A percentile compares a stretch with the other conserved stretches of the same genome.
Conservation (phyloP, 1,140 invertebrate species). For the Metaphire vulgaris region DNA sequence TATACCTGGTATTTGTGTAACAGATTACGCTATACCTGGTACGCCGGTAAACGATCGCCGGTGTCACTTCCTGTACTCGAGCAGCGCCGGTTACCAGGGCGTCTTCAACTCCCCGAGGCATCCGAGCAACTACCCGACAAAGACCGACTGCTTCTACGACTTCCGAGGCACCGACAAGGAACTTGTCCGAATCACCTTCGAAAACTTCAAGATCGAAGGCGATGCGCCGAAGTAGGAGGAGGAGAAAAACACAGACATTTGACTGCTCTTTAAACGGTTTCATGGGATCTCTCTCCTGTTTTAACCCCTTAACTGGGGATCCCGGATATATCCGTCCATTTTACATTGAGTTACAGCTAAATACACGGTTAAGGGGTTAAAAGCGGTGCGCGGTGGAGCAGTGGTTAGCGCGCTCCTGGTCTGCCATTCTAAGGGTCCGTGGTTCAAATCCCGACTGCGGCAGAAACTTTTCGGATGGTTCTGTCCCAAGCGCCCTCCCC, state of each 20-base stretch:
- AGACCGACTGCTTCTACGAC: constrained; percentile 83
- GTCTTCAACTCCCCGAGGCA: constrained; percentile 92
- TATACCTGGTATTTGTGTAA: no score
- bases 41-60: constrained; percentile 75
- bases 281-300: not conserved
- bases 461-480: no score
- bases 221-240: not conserved
- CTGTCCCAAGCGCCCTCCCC: no score
- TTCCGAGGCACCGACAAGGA: constrained; percentile 60
- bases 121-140: constrained; percentile 88
- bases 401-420: not conserved
- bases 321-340: no score
- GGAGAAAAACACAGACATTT: not conserved
- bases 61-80: constrained; percentile 84
- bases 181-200: constrained; percentile 84
- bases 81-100: constrained; percentile 64
- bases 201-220: constrained; percentile 72
- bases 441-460: no score
- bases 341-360: no score
- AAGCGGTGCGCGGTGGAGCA: no score
- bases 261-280: not conserved
- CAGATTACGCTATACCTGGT: constrained; percentile 70
- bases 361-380: not conserved
- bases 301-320: no score
- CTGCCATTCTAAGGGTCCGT: not conserved